Conservation (phyloP, 2,113 vertebrate species). For the Gila orcuttii region DNA sequence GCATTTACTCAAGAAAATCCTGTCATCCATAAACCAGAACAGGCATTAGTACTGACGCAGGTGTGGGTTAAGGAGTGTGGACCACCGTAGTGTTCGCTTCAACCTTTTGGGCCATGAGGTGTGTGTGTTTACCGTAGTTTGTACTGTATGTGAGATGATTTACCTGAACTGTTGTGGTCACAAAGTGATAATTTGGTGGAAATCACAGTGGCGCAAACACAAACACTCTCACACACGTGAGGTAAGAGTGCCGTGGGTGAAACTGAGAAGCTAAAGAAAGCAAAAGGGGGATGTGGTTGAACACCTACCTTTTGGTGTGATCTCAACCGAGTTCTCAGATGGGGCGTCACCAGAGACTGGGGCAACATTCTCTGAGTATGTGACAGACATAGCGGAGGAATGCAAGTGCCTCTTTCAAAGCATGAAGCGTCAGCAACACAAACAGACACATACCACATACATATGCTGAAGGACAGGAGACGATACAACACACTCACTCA, state of each 20-base stretch:
- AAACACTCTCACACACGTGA: slow-evolving; percentile 65
- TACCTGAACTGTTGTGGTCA: slow-evolving; percentile 19
- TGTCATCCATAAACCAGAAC: slow-evolving; percentile 40
- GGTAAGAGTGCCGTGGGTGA: slow-evolving; percentile 64
- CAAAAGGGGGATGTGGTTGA: not conserved
- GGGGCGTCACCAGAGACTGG: slow-evolving; percentile 70
- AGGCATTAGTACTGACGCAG: not conserved
- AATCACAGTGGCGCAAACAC: slow-evolving; percentile 51
- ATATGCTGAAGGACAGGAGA: slow-evolving; percentile 14
- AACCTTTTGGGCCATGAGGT: not conserved
- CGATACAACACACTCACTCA: slow-evolving; percentile 16
- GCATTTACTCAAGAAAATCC: not conserved
- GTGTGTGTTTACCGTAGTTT: not conserved
- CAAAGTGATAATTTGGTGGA: slow-evolving; percentile 62
- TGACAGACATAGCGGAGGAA: slow-evolving; percentile 75
- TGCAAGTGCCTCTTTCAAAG: slow-evolving; percentile 71
- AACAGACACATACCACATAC: slow-evolving; percentile 43
- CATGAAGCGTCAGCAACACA: slow-evolving; percentile 67
- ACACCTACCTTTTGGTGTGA: slow-evolving; percentile 79
- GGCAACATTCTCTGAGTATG: slow-evolving; percentile 77
- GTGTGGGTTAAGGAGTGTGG: slow-evolving; percentile 51
- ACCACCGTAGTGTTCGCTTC: slow-evolving; percentile 15
- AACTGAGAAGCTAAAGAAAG: slow-evolving; percentile 27
- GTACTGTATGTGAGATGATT: not conserved
- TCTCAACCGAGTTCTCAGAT: slow-evolving; percentile 75